phyloP scores from a whole-genome alignment of 1,140 invertebrate species.

The Anastrepha ludens region DNA sequence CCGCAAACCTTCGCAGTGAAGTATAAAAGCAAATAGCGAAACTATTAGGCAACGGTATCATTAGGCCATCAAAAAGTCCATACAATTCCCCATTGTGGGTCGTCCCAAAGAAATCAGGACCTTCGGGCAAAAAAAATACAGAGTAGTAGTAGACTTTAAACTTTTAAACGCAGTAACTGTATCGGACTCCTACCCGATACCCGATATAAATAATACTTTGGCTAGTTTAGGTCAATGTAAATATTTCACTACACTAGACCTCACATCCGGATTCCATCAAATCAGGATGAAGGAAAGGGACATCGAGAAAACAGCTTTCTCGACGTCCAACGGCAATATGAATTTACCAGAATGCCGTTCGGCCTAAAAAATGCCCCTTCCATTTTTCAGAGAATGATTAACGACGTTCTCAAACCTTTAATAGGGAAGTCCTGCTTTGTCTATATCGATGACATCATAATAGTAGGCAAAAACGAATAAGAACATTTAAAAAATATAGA shows the following conservation, averaged over 20 bases:
- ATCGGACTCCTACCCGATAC: slow-evolving; percentile 76
- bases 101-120: no score
- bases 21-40: slow-evolving; percentile 12
- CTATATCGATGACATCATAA: slow-evolving; percentile 56
- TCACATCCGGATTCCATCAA: slow-evolving; percentile 75
- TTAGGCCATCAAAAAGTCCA: slow-evolving; percentile 18
- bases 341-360: slow-evolving; percentile 61
- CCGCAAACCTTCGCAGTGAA: neutral
- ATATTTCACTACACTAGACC: slow-evolving; percentile 74
- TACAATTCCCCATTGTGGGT: slow-evolving; percentile 28
- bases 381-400: slow-evolving; percentile 67
- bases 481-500: slow-evolving; percentile 66
- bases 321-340: slow-evolving; percentile 60
- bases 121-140: slow-evolving; percentile 58
- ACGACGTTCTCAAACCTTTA: slow-evolving; percentile 32
- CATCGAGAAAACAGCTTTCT: slow-evolving; percentile 73
- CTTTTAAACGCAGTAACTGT: slow-evolving; percentile 72
- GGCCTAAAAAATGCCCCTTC: slow-evolving; percentile 61
- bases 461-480: slow-evolving; percentile 65
- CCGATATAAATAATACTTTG: slow-evolving; percentile 74
- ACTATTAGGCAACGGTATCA: neutral
- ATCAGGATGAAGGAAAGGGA: slow-evolving; percentile 68
- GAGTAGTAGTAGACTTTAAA: slow-evolving; percentile 72
- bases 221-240: slow-evolving; percentile 67
- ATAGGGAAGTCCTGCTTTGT: slow-evolving; percentile 51